phyloP scores from a whole-genome alignment of 2,113 vertebrate species.

The Lanius collurio region DNA sequence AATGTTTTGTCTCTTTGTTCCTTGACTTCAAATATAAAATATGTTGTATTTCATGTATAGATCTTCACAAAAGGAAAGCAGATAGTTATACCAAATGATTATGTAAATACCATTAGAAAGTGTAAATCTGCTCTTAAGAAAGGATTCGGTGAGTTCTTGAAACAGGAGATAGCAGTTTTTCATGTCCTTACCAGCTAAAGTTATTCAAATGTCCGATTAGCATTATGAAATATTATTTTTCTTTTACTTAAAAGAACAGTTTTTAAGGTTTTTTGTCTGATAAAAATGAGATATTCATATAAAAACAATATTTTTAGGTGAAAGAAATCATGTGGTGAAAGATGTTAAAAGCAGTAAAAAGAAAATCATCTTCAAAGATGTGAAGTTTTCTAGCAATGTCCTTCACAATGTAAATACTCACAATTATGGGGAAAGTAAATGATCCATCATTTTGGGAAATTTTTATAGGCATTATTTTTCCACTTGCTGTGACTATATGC shows the following conservation, averaged over 20 bases:
- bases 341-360: not conserved
- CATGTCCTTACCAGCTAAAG: not conserved
- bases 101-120: conserved; percentile 38
- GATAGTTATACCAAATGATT: conserved; percentile 27
- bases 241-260: not conserved
- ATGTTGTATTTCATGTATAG: conserved; percentile 25
- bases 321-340: not conserved
- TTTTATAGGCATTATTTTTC: not conserved
- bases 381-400: not conserved
- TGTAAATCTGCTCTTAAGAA: not conserved
- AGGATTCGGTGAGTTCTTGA: not conserved
- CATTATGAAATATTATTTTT: conserved; percentile 20
- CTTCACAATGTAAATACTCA: not conserved
- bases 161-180: not conserved
- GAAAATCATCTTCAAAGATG: not conserved
- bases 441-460: not conserved
- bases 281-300: not conserved
- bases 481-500: not conserved
- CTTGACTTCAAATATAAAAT: conserved; percentile 26
- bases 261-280: not conserved
- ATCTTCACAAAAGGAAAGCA: not conserved
- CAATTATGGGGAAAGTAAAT: not conserved
- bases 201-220: not conserved
- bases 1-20: not conserved
- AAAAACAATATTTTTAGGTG: not conserved